Evolutionary conservation across 2,888 invertebrate species (phyloP), one percentile per base, ranked within the genome.

Genomic region (Drosophila koepferae): DNA sequence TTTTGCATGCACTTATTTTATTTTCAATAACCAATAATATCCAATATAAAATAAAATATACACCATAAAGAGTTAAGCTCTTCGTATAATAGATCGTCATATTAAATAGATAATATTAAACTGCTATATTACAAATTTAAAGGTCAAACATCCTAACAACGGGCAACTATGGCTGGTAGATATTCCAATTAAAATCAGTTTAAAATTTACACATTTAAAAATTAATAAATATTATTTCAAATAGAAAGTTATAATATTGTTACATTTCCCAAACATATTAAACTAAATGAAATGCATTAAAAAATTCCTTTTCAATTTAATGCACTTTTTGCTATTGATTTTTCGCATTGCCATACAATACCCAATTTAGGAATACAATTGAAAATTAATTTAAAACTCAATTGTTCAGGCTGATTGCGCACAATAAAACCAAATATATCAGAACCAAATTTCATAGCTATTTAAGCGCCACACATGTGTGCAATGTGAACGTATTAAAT

Each of bases 1-100:
- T 71, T 67, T 72, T 54, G 53, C 55, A 63, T 51, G 58, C 20
- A 68, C 58, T 72, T 48, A 65, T 80, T 75, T 74, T 59, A 51
- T 63, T 71, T 79, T 67, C 76, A 80, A 74, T 75, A 70, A 63
- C 54, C 70, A 70, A 86, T 72, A 78, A 74, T 73, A 64, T 56
- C 46, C 53, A 63, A 71, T 62, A 59, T 23, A 61, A 58, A 56
- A 59, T 23, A 61, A 58, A 56, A 63, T 49, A 54, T 72, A 43
- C 55, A 3, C 12, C 20, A 38, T 55, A 48, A 46, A 65, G 31
- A 48, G 60, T 74, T 44, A 28, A 79, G 75, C 66, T 58, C 18
- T 46, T 55, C 44, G 5, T 38, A 38, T 38, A 14, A 3, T 7
- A 34, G 18, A 0, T 7, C n/a, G 10, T 2, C 1, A 10, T n/a